Base-by-base conservation (phyloP, 2,888 invertebrate species). In the Hipparchia semele region DNA sequence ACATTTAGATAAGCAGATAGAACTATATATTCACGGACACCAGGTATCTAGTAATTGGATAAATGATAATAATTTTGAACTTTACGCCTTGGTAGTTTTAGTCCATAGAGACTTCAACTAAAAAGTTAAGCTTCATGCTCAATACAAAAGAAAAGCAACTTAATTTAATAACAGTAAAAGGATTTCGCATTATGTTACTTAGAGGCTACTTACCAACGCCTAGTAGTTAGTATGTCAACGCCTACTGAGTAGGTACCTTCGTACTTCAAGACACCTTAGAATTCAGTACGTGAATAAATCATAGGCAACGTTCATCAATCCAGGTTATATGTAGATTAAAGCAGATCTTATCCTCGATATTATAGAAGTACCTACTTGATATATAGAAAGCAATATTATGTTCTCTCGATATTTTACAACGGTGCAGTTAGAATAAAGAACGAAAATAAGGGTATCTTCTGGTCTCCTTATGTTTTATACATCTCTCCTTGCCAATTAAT, bases 271-370 rank as follows among this genome's bases (percentile, higher is more conserved):
- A 49, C 13, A 62, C 45, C 46, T 13, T 49, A 6, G 60, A 49
- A 7, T 60, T 68, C 58, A 54, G 54, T 58, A 49, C 13, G 56
- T 58, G 64, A 53, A 53, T 69, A 64, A 69, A 64, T 72, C 62
- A 64, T 12, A 61, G 23, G 8, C 51, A 51, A 58, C 64, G 71
- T 69, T 70, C 56, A 60, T 69, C 68, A 58, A 65, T 51, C 54
- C 53, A 54, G n/a, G 33, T 66, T 54, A 54, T 39, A 54, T 54
- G 54, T 66, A 62, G 49, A 62, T 62, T 49, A n/a, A 9, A 62
- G 49, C 8, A 62, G 46, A 62, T 62, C 49, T 62, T 49, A 62
- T 49, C 13, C 49, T 62, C 49, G 49, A 49, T 62, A 62, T 5
- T 2, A 23, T 6, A 6, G 7, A 7, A 58, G 13, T 13, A 58